phyloP scores from a whole-genome alignment of 2,888 invertebrate genomes.

The Archips xylosteana region DNA sequence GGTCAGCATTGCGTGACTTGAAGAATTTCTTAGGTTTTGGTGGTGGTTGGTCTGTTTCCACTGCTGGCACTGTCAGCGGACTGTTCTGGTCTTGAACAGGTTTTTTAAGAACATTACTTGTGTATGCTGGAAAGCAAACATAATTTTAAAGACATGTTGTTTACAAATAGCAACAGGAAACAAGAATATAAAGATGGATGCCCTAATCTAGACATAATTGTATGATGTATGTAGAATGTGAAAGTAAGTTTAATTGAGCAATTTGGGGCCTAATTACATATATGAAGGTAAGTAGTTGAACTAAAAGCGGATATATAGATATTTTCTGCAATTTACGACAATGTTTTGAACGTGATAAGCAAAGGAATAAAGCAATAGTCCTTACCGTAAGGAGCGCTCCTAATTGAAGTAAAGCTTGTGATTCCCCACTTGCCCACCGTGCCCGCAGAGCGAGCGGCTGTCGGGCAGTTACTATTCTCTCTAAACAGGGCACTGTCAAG shows the following conservation, averaged over 20 bases:
- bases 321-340: not conserved
- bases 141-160: not conserved
- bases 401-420: slow-evolving; percentile 96
- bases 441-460: slow-evolving; percentile 95
- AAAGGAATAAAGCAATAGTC: slow-evolving; percentile 42
- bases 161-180: not conserved
- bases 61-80: slow-evolving; percentile 82
- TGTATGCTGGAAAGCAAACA: slow-evolving; percentile 72
- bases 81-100: slow-evolving; percentile 84
- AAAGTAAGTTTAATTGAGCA: slow-evolving; percentile 26
- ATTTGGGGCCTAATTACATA: slow-evolving; percentile 18
- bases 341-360: not conserved
- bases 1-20: slow-evolving; percentile 92
- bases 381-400: slow-evolving; percentile 91
- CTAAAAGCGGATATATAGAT: not conserved
- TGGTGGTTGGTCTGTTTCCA: slow-evolving; percentile 82
- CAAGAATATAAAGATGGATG: not conserved
- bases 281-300: slow-evolving; percentile 2
- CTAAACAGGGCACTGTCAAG: slow-evolving; percentile 87
- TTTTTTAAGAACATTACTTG: slow-evolving; percentile 74
- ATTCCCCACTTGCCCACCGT: slow-evolving; percentile 98
- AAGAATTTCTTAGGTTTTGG: slow-evolving; percentile 96
- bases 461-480: slow-evolving; percentile 94
- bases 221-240: slow-evolving; percentile 5
- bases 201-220: not conserved